Base-by-base conservation (phyloP, 2,888 invertebrate species). In the Physocephala rufipes region DNA sequence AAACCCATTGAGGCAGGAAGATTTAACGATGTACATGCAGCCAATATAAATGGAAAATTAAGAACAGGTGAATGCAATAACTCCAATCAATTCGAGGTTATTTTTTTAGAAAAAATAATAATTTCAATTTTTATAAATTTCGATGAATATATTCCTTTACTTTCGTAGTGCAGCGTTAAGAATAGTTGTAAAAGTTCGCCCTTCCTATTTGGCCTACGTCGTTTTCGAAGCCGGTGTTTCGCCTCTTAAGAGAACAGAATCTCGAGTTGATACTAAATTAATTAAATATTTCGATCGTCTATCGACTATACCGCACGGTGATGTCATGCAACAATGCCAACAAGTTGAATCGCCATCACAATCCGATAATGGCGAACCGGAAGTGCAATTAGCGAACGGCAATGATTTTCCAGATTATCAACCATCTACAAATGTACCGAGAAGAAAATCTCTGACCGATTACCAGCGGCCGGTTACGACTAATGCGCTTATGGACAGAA, bases 201-300 rank as follows among this genome's bases (percentile, higher is more conserved):
- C 81, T 0, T 81, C 81, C 70, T 83, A 81, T 55, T 74, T 83
- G 77, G 78, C 81, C 65, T 78, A 78, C 69, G 74, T 80, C 15
- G 70, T 77, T 21, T 76, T 79, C 62, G 78, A 79, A 67, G 70
- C 76, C 5, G 59, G 62, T 2, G 36, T 49, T 13, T 12, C 53
- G 12, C 19, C 26, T n/a, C 15, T 24, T n/a, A 62, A 43, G 58
- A 28, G 16, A 13, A 55, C 45, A 21, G 36, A 30, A 13, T 2
- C 43, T 0, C 16, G 30, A 64, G 30, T 12, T 0, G 55, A 53
- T 21, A 65, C 53, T 9, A 59, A 51, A n/a, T 49, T 83, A 2
- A 24, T 78, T 1, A 80, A 81, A 70, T 82, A 79, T 72, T 82
- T 76, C 28, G 79, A 81, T 63, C 76, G 75, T 13, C 71, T 82